Percentiles rank a stretch among this genome's conserved stretches.
Conservation (phyloP, 2,888 invertebrate species). For the Drosophila mayaguana region DNA sequence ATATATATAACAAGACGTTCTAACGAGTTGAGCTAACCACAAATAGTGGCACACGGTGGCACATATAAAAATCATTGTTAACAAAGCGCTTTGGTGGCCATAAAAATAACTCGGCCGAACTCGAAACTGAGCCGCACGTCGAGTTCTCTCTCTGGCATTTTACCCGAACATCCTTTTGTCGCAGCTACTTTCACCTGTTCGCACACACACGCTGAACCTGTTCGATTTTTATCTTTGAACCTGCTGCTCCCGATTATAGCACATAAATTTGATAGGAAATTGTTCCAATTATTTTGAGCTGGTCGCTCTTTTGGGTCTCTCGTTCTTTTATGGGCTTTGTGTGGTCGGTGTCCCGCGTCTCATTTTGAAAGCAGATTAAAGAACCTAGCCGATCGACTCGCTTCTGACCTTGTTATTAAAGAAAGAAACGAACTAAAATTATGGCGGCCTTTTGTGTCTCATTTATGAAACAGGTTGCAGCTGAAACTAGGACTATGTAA, state of each 20-base stretch:
- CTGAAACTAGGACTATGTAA: slow-evolving; percentile 51
- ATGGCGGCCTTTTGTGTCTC: slow-evolving; percentile 54
- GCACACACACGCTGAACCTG: slow-evolving; percentile 40
- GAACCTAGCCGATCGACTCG: slow-evolving; percentile 53
- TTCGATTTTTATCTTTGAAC: slow-evolving; percentile 81
- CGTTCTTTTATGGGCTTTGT: slow-evolving; percentile 73
- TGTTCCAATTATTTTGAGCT: slow-evolving; percentile 77
- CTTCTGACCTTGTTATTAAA: slow-evolving; percentile 67
- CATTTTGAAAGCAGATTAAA: slow-evolving; percentile 75
- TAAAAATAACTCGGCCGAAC: slow-evolving; percentile 66
- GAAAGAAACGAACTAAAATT: slow-evolving; percentile 51
- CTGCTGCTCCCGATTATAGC: slow-evolving; percentile 80
- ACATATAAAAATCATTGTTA: slow-evolving; percentile 78
- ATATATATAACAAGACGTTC: slow-evolving; percentile 61
- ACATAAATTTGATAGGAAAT: slow-evolving; percentile 81
- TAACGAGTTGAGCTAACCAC: slow-evolving; percentile 76
- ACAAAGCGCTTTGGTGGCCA: slow-evolving; percentile 76
- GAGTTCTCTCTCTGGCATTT: not conserved
- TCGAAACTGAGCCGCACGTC: slow-evolving; percentile 18
- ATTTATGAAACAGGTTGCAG: slow-evolving; percentile 60
- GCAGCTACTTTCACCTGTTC: slow-evolving; percentile 74
- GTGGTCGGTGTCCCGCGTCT: slow-evolving; percentile 73
- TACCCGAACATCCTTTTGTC: slow-evolving; percentile 53
- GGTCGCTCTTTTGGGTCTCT: slow-evolving; percentile 33
- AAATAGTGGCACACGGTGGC: slow-evolving; percentile 61